Evolutionary conservation across 2,797 vertebrate genomes (phyloP).

Genomic region (Delichon dasypus): DNA sequence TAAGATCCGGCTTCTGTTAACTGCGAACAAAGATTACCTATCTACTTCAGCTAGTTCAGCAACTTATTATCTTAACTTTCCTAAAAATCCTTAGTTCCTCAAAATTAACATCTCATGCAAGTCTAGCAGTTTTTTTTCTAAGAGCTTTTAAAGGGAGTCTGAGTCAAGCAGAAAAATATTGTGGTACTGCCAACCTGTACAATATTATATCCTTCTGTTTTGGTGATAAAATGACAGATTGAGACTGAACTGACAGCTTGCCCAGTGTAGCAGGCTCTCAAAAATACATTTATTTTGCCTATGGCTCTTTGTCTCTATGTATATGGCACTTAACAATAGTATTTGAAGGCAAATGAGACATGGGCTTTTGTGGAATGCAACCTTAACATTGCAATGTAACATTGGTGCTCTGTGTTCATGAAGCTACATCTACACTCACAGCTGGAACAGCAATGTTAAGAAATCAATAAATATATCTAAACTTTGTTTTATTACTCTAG

Average conservation of each 20-base stretch:
- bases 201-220: not conserved
- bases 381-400: not conserved
- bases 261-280: not conserved
- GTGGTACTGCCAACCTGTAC: not conserved
- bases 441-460: not conserved
- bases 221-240: not conserved
- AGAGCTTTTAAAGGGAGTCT: not conserved
- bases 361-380: not conserved
- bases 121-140: not conserved
- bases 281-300: not conserved
- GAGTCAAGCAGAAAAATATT: not conserved
- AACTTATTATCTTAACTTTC: too few species aligned
- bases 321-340: not conserved
- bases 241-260: not conserved
- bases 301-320: not conserved
- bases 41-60: too few species aligned
- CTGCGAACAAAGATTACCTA: too few species aligned
- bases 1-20: too few species aligned
- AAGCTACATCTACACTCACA: not conserved
- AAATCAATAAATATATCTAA: not conserved
- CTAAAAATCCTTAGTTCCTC: too few species aligned
- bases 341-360: not conserved
- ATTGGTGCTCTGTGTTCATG: not conserved
- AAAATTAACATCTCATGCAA: too few species aligned
- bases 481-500: conserved; percentile 68